phyloP scores from a whole-genome alignment of 2,797 vertebrate genomes.

The Coccyzus lansbergi region DNA sequence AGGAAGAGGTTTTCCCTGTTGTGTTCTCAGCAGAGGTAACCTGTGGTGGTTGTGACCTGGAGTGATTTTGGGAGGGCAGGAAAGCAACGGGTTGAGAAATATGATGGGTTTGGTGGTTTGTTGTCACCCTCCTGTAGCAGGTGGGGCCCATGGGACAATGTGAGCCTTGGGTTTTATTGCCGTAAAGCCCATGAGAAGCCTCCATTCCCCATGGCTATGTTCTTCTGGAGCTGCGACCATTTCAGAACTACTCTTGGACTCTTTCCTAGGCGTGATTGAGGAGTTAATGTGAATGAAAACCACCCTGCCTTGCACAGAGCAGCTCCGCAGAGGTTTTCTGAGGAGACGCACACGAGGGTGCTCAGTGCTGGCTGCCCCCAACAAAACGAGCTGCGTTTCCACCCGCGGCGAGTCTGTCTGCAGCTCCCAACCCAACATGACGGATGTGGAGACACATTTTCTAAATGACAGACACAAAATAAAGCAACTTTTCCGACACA shows the following conservation, averaged over 20 bases:
- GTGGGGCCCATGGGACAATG: background rate
- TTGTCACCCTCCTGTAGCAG: background rate
- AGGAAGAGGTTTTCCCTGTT: background rate
- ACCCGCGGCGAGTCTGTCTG: background rate
- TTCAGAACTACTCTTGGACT: background rate
- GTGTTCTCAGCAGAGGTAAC: background rate
- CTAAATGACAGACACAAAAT: background rate
- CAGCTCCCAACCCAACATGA: background rate
- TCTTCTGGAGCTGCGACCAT: accelerated
- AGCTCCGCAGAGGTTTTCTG: background rate
- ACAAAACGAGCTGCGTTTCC: too few relatives aligned
- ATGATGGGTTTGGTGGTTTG: accelerated
- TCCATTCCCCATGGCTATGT: background rate
- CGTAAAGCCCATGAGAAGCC: background rate
- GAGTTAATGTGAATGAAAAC: accelerated
- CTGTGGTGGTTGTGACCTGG: background rate
- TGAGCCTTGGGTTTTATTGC: background rate
- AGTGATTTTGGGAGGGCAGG: background rate
- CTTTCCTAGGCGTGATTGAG: background rate
- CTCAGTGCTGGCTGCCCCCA: background rate
- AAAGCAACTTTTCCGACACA: background rate
- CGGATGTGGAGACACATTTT: background rate
- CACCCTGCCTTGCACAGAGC: background rate
- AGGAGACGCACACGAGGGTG: background rate
- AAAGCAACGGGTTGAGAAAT: background rate